phyloP scores from a whole-genome alignment of 2,113 vertebrate genomes.

The Erythrolamprus reginae region DNA sequence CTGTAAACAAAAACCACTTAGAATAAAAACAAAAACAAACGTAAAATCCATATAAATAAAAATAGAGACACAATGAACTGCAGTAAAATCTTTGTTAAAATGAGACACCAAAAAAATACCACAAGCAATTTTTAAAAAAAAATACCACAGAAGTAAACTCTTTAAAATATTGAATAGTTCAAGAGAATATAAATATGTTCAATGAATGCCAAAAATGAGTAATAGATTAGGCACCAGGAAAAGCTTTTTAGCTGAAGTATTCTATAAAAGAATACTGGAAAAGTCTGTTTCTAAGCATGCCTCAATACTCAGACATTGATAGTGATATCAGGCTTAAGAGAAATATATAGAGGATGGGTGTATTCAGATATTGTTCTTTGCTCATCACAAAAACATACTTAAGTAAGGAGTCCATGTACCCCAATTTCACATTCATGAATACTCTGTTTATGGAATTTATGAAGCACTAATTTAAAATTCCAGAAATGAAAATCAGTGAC shows the following conservation, averaged over 20 bases:
- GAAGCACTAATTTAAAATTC: slow-evolving; percentile 64
- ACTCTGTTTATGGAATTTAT: slow-evolving; percentile 42
- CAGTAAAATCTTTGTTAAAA: background rate
- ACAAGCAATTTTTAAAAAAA: background rate
- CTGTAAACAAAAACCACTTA: background rate
- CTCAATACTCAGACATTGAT: background rate
- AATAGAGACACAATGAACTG: background rate
- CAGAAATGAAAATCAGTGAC: slow-evolving; percentile 57
- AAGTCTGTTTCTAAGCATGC: background rate
- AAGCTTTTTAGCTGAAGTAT: background rate
- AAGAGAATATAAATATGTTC: background rate
- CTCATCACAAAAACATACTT: background rate
- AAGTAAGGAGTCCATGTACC: slow-evolving; percentile 39
- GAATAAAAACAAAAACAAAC: background rate
- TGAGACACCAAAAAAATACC: background rate
- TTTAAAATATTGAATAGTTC: background rate
- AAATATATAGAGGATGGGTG: background rate
- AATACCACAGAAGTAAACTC: background rate
- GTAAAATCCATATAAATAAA: background rate
- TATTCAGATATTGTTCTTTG: background rate
- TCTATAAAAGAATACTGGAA: background rate
- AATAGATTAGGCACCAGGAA: background rate
- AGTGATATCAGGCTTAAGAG: background rate
- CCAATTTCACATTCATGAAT: slow-evolving; percentile 22
- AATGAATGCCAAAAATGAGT: background rate